Percentiles rank a stretch among this genome's conserved stretches.
phyloP scores from a whole-genome alignment of 2,888 invertebrate genomes.

The Agonum fuliginosum region DNA sequence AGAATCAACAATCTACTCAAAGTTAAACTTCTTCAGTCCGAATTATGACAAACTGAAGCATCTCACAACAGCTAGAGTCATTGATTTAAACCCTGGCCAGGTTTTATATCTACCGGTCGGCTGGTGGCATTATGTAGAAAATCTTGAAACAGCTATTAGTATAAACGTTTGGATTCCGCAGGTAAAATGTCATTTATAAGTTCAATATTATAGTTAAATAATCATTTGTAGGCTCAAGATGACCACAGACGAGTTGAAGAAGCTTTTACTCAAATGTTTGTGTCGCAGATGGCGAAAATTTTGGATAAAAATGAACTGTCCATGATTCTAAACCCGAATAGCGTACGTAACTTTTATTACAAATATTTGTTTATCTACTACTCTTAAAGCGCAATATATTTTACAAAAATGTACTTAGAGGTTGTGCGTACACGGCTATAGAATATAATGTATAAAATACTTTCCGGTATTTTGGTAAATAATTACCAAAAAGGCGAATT shows the following conservation, averaged over 20 bases:
- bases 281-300: constrained; percentile 77
- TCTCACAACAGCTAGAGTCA: constrained; percentile 70
- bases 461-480: too few species aligned
- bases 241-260: constrained; percentile 77
- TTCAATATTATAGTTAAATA: constrained; percentile 36
- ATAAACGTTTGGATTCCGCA: constrained; percentile 85
- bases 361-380: too few species aligned
- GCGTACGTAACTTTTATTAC: constrained; percentile 72
- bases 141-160: constrained; percentile 81
- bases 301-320: constrained; percentile 73
- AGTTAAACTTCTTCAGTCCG: constrained; percentile 86
- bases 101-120: constrained; percentile 91
- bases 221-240: constrained; percentile 69
- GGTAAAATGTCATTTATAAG: constrained; percentile 71
- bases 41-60: constrained; percentile 73
- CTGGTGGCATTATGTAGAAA: constrained; percentile 99
- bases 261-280: constrained; percentile 80
- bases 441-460: too few species aligned
- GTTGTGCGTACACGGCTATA: too few species aligned
- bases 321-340: constrained; percentile 81
- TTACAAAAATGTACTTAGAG: too few species aligned
- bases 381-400: too few species aligned
- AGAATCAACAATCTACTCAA: constrained; percentile 95
- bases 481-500: too few species aligned
- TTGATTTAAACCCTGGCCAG: constrained; percentile 88